Conservation (phyloP, 2,888 invertebrate genomes). For the Frankliniella intonsa region DNA sequence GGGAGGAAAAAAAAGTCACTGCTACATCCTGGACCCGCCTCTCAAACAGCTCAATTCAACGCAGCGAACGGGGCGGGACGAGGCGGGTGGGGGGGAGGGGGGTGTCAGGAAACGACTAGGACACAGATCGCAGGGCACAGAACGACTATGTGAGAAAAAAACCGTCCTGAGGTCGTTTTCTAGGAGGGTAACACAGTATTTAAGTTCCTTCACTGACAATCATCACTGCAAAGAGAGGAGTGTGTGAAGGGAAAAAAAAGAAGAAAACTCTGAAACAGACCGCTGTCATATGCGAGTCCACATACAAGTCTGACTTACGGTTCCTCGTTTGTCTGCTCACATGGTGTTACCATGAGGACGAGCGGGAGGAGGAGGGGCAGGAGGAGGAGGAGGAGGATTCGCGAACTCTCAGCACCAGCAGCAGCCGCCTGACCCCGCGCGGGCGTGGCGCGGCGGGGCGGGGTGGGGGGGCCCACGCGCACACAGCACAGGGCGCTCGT, state of each 20-base stretch:
- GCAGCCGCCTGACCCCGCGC: not conserved
- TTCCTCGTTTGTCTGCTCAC: not conserved
- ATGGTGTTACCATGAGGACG: too few species aligned
- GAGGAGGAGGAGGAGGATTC: not conserved
- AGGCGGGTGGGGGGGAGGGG: not conserved
- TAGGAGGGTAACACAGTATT: too few species aligned
- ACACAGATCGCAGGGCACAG: too few species aligned
- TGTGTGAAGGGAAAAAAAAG: too few species aligned
- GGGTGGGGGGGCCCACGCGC: not conserved
- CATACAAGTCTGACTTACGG: too few species aligned
- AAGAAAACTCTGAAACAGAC: too few species aligned
- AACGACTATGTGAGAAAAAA: too few species aligned
- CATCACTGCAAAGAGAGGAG: too few species aligned
- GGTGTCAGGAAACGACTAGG: not conserved
- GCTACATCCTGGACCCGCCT: constrained; percentile 8
- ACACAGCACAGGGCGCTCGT: not conserved
- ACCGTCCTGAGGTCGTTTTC: too few species aligned
- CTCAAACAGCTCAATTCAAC: constrained; percentile 15
- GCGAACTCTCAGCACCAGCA: too few species aligned
- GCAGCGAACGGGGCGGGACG: not conserved
- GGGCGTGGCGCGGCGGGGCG: not conserved
- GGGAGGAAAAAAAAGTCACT: not conserved
- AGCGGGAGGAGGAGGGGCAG: not conserved
- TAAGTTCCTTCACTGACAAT: too few species aligned
- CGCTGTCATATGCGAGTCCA: too few species aligned